Conservation (phyloP, 2,888 invertebrate genomes). For the Stomorhina lunata region DNA sequence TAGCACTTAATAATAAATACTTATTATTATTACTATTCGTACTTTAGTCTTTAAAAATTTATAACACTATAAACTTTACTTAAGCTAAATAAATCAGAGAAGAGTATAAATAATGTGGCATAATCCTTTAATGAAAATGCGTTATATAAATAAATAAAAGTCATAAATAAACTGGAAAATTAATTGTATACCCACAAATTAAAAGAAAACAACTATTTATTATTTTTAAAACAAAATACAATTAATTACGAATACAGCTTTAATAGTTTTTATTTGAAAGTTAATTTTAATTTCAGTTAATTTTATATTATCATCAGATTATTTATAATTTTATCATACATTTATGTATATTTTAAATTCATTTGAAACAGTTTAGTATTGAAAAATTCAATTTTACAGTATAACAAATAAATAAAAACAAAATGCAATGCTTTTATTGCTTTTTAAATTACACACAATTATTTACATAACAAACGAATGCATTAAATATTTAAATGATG, state of each 20-base stretch:
- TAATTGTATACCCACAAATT: not conserved
- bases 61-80: constrained; percentile 5
- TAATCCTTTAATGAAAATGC: constrained; percentile 6
- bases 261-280: too few species aligned
- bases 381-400: not conserved
- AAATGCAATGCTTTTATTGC: constrained; percentile 72
- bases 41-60: not conserved
- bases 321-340: too few species aligned
- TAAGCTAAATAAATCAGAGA: not conserved
- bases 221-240: too few species aligned
- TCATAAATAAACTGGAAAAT: not conserved
- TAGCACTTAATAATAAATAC: not conserved
- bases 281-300: too few species aligned
- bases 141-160: constrained; percentile 7
- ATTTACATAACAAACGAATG: constrained; percentile 70
- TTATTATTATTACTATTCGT: constrained; percentile 16
- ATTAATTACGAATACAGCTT: too few species aligned
- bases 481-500: constrained; percentile 46
- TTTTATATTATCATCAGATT: too few species aligned
- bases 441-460: constrained; percentile 67
- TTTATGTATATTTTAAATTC: too few species aligned
- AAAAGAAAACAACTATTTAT: not conserved
- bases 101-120: not conserved
- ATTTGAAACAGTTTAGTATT: too few species aligned
- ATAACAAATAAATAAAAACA: constrained; percentile 2